Base-by-base conservation (phyloP, 2,888 invertebrate genomes). In the Euclidia mi region DNA sequence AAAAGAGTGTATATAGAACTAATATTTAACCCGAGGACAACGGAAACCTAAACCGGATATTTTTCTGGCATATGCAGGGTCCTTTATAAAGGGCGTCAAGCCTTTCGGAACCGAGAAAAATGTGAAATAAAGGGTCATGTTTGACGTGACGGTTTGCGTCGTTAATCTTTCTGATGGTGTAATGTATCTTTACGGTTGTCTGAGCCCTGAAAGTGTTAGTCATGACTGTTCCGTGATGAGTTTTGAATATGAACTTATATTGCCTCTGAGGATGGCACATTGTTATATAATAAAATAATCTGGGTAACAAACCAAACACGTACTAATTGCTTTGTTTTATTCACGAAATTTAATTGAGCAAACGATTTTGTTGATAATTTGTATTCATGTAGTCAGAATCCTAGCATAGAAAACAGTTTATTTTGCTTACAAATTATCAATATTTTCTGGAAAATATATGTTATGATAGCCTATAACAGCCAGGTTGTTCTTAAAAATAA, bases 171-270 rank as follows among this genome's bases (percentile, higher is more conserved):
- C 58, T 66, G 73, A 71, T 71, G 70, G 58, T 52, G 70, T 64
- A 66, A 71, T 71, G 68, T 71, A 73, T 71, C 73, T 72, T 72
- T 59, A 72, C 60, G 71, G 45, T 49, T 72, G 71, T 71, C 71
- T 72, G 72, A 18, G 48, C 56, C 35, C 28, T 29, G 48, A 44
- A 31, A 55, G 44, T 34, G 38, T 46, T 52, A 49, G 40, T 44
- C 15, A 43, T 40, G 45, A 53, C 37, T 55, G 15, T 29, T 9
- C 25, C 32, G 17, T 44, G 48, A 48, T 55, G 43, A 55, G 48
- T 25, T 38, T 14, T 10, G 15, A 43, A 43, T 20, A 18, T 25
- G 45, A 47, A 47, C 35, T 4, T 34, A 37, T 42, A 42, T 29
- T 25, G 41, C 37, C 35, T 28, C 6, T 25, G 28, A 11, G 10